Percentiles rank a stretch among this genome's conserved stretches.
Conservation (phyloP, 2,113 vertebrate genomes). For the Melanotaenia duboulayi region DNA sequence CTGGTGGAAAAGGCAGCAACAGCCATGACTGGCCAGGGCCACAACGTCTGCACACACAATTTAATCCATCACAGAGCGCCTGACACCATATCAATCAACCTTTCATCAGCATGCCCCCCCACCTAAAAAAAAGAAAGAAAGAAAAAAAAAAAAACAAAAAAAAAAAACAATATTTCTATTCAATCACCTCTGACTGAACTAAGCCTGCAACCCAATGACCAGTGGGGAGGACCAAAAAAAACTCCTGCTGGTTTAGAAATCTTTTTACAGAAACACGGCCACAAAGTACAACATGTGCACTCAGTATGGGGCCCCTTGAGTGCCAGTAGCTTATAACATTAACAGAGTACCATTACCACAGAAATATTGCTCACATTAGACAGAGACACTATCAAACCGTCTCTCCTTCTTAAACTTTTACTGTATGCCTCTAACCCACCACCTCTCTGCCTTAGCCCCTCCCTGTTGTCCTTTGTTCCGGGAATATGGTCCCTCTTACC, state of each 20-base stretch:
- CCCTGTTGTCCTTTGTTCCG: constrained; percentile 83
- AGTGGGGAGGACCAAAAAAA: constrained; percentile 51
- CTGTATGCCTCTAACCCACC: constrained; percentile 45
- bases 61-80: constrained; percentile 98
- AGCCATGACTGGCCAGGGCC: constrained; percentile 87
- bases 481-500: constrained; percentile 83
- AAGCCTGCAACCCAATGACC: constrained; percentile 75
- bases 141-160: constrained; percentile 78
- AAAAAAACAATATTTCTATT: constrained; percentile 98
- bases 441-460: constrained; percentile 65
- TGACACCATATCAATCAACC: constrained; percentile 98
- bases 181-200: constrained; percentile 89
- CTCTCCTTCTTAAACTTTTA: constrained; percentile 53
- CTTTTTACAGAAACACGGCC: constrained; percentile 36
- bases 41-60: constrained; percentile 96
- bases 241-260: constrained; percentile 56
- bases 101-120: constrained; percentile 94
- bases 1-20: constrained; percentile 82
- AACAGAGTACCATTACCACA: not conserved
- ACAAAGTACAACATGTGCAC: constrained; percentile 31
- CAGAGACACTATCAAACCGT: constrained; percentile 27
- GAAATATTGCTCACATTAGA: constrained; percentile 8
- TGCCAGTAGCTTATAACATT: not conserved
- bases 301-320: not conserved
- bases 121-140: constrained; percentile 42